Evolutionary conservation across 1,140 invertebrate genomes (phyloP).

Genomic region (Brachionus plicatilis): DNA sequence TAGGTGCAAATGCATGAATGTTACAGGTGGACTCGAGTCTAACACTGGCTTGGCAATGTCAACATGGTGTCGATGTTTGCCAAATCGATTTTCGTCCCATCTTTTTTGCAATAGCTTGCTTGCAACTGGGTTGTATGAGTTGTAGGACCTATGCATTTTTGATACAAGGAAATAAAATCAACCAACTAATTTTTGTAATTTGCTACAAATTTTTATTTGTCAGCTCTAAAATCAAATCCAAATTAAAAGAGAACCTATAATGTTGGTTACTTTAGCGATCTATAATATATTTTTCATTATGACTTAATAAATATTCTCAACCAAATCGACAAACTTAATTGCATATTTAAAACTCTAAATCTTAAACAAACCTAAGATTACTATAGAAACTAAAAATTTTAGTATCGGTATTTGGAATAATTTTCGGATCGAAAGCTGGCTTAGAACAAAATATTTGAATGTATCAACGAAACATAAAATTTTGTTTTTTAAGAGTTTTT

Average conservation of each 20-base stretch:
- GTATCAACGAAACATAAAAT: not conserved
- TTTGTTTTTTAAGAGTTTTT: not conserved
- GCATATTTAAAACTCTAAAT: conserved; percentile 20
- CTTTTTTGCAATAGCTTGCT: conserved; percentile 52
- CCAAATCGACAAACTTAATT: conserved; percentile 34
- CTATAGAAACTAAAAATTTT: conserved; percentile 22
- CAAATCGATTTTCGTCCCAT: conserved; percentile 53
- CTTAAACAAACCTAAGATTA: conserved; percentile 34
- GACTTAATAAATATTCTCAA: conserved; percentile 16
- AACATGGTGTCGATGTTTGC: conserved; percentile 48
- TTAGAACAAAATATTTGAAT: not conserved
- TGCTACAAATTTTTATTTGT: not conserved
- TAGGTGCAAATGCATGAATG: conserved; percentile 56
- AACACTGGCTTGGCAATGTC: conserved; percentile 46
- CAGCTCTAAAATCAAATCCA: not conserved
- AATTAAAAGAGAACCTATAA: not conserved
- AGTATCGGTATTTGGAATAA: conserved; percentile 32
- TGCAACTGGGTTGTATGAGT: conserved; percentile 49
- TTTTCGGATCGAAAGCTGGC: not conserved
- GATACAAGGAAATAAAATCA: not conserved
- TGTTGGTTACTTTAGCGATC: conserved; percentile 18
- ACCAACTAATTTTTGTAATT: not conserved
- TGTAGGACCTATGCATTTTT: conserved; percentile 52
- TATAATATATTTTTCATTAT: conserved; percentile 7
- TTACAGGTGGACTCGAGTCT: conserved; percentile 53